Evolutionary conservation across 2,797 vertebrate genomes (phyloP).

Genomic region (Rhinatrema bivittatum): DNA sequence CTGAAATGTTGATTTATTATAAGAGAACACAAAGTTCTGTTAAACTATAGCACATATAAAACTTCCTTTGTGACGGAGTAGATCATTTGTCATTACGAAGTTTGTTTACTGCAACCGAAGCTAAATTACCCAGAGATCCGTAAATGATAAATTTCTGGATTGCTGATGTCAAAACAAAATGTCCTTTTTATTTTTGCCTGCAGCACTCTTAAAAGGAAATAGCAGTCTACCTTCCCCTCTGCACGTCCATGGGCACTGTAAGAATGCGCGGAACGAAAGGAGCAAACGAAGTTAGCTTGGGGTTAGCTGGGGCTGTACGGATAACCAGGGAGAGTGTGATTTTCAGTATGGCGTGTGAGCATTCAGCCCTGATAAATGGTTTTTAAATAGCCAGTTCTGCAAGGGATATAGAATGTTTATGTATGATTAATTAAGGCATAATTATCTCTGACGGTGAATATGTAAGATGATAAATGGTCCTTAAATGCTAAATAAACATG

Average conservation of each 20-base stretch:
- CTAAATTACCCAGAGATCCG: conserved; percentile 21
- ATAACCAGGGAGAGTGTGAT: conserved; percentile 1
- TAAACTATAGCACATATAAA: conserved; percentile 15
- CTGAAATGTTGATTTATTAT: conserved; percentile 7
- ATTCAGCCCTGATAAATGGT: conserved; percentile 28
- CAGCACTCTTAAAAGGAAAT: conserved; percentile 15
- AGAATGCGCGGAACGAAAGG: too few species aligned
- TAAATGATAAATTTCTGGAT: conserved; percentile 40
- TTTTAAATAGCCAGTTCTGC: conserved; percentile 29
- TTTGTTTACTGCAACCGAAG: conserved; percentile 34
- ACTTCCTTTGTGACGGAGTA: conserved; percentile 26
- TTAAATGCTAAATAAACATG: conserved; percentile 46
- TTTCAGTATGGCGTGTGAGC: conserved; percentile 6
- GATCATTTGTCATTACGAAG: conserved; percentile 32
- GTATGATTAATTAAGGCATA: conserved; percentile 53
- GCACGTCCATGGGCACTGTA: not conserved
- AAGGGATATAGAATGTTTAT: conserved; percentile 27
- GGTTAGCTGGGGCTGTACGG: conserved; percentile 14
- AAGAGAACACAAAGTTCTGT: conserved; percentile 7
- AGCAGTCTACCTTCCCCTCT: conserved; percentile 11
- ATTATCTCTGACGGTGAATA: conserved; percentile 39
- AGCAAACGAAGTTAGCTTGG: conserved; percentile 10
- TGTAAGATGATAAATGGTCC: conserved; percentile 40
- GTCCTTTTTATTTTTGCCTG: conserved; percentile 13
- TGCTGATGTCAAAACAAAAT: conserved; percentile 33